phyloP scores from a whole-genome alignment of 1,140 invertebrate species.

The Calliphora vicina region DNA sequence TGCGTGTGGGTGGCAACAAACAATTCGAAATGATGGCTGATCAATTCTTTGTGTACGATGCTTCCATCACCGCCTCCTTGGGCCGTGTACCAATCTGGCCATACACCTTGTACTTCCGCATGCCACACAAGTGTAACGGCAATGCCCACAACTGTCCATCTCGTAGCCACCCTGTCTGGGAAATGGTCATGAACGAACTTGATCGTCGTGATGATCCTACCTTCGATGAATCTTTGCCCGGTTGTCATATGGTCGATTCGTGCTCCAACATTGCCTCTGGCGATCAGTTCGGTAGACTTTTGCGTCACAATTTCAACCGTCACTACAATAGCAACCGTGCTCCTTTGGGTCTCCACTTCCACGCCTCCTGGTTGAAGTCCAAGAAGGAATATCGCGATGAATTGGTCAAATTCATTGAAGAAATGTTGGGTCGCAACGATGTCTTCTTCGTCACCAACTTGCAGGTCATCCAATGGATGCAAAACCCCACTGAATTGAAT shows the following conservation, averaged over 20 bases:
- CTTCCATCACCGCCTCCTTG: constrained; percentile 89
- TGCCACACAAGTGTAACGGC: constrained; percentile 94
- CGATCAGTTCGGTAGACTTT: constrained; percentile 84
- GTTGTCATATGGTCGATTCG: constrained; percentile 93
- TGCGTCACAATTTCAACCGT: constrained; percentile 93
- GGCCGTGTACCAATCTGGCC: constrained; percentile 93
- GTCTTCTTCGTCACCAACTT: constrained; percentile 94
- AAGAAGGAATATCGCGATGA: constrained; percentile 93
- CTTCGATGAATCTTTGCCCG: constrained; percentile 88
- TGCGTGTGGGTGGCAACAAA: constrained; percentile 91
- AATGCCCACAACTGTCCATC: constrained; percentile 92
- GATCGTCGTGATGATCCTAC: constrained; percentile 90
- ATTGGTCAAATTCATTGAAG: constrained; percentile 92
- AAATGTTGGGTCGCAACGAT: constrained; percentile 87
- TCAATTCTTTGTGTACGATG: constrained; percentile 93
- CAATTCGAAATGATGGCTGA: constrained; percentile 97
- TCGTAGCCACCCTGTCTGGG: constrained; percentile 90
- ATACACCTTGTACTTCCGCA: constrained; percentile 93
- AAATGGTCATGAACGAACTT: constrained; percentile 95
- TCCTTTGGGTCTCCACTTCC: constrained; percentile 93
- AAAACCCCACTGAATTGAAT: constrained; percentile 89
- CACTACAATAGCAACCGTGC: constrained; percentile 93
- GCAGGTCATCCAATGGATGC: constrained; percentile 98
- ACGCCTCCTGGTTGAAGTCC: constrained; percentile 93
- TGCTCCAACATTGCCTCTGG: constrained; percentile 91